Percentiles rank a stretch among this genome's conserved stretches.
Evolutionary conservation across 2,888 invertebrate species (phyloP).

Genomic region (Macrophya alboannulata): DNA sequence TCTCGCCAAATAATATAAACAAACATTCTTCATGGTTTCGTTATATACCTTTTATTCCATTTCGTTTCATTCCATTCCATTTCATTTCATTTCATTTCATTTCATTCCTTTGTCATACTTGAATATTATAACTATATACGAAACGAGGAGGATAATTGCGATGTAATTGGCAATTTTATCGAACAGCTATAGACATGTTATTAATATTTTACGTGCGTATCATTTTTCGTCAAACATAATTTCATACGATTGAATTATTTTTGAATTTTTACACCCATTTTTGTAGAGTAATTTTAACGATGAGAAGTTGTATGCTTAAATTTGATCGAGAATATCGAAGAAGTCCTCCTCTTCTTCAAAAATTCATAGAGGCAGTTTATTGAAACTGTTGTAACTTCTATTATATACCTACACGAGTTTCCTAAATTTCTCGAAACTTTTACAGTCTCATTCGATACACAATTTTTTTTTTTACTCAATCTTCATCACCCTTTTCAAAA

Average conservation of each 20-base stretch:
- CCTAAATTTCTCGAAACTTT: not conserved
- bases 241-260: not conserved
- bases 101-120: not conserved
- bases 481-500: not conserved
- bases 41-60: not conserved
- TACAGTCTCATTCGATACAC: too few relatives aligned
- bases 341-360: too few relatives aligned
- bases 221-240: not conserved
- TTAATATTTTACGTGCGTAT: not conserved
- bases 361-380: too few relatives aligned
- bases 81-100: not conserved
- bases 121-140: not conserved
- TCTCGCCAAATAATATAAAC: conserved; percentile 52
- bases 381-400: too few relatives aligned
- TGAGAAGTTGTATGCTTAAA: too few relatives aligned
- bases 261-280: not conserved
- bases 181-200: not conserved
- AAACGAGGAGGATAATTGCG: not conserved
- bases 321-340: too few relatives aligned
- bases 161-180: not conserved
- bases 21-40: conserved; percentile 38
- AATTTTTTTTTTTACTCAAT: too few relatives aligned
- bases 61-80: not conserved
- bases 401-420: too few relatives aligned
- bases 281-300: too few relatives aligned